Evolutionary conservation across 2,888 invertebrate species (phyloP).

Genomic region (Diaperis boleti): DNA sequence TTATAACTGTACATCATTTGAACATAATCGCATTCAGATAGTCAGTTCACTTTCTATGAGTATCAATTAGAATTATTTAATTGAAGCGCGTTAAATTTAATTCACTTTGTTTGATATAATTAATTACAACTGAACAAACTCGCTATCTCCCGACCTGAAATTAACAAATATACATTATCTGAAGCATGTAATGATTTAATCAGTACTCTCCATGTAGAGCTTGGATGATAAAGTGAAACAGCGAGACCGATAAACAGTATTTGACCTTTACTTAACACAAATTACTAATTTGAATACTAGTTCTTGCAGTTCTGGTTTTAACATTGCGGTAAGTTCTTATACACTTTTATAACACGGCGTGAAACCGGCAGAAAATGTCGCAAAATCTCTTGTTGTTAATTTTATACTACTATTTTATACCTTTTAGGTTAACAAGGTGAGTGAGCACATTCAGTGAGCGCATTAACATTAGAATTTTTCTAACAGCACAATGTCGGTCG

Average conservation of each 20-base stretch:
- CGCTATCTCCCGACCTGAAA: constrained; percentile 13
- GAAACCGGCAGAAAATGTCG: background rate
- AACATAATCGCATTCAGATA: too few relatives aligned
- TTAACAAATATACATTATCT: constrained; percentile 3
- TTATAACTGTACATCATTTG: too few relatives aligned
- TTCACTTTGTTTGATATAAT: too few relatives aligned
- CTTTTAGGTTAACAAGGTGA: constrained; percentile 18
- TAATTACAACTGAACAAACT: too few relatives aligned
- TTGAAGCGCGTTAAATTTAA: too few relatives aligned
- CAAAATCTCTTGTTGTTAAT: background rate
- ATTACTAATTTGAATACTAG: constrained; percentile 3
- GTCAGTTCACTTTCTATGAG: too few relatives aligned
- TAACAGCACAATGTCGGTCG: constrained; percentile 9
- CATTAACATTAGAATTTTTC: background rate
- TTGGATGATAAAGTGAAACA: too few relatives aligned
- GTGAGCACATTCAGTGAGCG: background rate
- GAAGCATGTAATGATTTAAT: constrained; percentile 40
- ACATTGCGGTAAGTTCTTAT: background rate
- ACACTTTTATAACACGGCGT: background rate
- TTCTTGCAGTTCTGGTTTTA: background rate
- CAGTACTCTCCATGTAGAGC: background rate
- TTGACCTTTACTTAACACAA: constrained; percentile 38
- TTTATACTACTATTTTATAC: background rate
- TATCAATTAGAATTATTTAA: too few relatives aligned
- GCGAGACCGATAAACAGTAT: constrained; percentile 30